Percentiles rank a stretch among this genome's conserved stretches.
Evolutionary conservation across 1,140 invertebrate species (phyloP).

Genomic region (Bradynema listronoti): DNA sequence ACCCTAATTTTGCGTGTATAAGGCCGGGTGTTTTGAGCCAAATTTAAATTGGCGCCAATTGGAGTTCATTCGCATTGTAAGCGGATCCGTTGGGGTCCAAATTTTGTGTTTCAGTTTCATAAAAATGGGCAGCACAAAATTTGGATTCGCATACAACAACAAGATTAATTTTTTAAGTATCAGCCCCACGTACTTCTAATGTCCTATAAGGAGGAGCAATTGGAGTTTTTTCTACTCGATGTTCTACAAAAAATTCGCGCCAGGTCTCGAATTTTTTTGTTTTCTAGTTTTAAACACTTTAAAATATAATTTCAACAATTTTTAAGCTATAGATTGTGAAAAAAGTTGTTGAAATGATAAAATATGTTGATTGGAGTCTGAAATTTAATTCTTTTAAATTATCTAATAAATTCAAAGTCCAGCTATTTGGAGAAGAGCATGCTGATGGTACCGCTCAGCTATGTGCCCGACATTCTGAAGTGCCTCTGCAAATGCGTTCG

Average conservation of each 20-base stretch:
- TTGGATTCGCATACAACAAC: no score
- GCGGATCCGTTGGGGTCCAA: no score
- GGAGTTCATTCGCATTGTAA: no score
- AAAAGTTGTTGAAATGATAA: no score
- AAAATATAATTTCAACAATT: neutral
- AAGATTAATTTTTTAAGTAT: no score
- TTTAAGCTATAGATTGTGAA: neutral
- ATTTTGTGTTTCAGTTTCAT: no score
- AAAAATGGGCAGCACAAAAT: no score
- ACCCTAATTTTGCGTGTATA: no score
- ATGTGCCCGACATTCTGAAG: constrained; percentile 72
- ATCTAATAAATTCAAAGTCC: constrained; percentile 2
- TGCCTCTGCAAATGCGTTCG: constrained; percentile 67
- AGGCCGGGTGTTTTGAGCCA: no score
- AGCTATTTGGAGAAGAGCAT: constrained; percentile 79
- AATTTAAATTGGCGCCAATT: no score
- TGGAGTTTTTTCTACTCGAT: constrained; percentile 25
- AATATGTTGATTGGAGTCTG: no score
- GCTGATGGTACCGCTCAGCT: constrained; percentile 74
- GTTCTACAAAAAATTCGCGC: constrained; percentile 22
- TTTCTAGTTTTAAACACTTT: constrained; percentile 10
- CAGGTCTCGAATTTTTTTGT: constrained; percentile 12
- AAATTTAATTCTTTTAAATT: no score
- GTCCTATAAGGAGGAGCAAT: constrained; percentile 44
- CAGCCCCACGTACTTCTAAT: constrained; percentile 14